Base-by-base conservation (phyloP, 2,797 vertebrate genomes). In the Lates japonicus region DNA sequence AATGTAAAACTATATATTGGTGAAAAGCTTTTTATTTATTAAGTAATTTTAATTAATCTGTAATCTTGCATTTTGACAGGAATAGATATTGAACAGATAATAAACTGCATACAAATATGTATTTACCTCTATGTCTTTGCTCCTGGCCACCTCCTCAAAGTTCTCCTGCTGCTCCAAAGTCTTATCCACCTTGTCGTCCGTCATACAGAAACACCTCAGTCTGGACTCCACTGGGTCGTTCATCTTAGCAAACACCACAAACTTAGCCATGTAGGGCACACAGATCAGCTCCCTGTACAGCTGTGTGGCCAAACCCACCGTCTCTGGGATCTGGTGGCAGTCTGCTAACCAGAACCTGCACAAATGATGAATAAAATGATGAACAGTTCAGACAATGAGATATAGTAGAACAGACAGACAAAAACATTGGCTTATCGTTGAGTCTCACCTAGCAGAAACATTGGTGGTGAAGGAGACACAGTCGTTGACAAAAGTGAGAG, bases 81-180 rank as follows among this genome's bases (percentile, higher is more conserved):
- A 58, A 10, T 3, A 60, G 7, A 66, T 54, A 16, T 0, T 13
- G 9, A 35, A 42, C 8, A 19, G 3, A 46, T 60, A 5, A 22
- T 22, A 5, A 72, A 29, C 44, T 7, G 19, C 2, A 37, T 1
- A n/a, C 5, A 9, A 11, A 10, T 19, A 19, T 19, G 6, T 55
- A 29, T 29, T 29, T 29, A 99, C 98, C 97, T 99, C 98, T 44
- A 99, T 99, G 89, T 99, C 98, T 96, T 99, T 99, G 96, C 98
- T 99, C 90, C 98, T 95, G 78, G 98, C 98, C 88, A 99, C 98
- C 90, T 99, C 98, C 93, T 99, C 98, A 80, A 99, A 99, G 92
- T 99, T 99, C 90, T 99, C 98, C 89, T 99, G 98, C 81, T 99
- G 98, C 90, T 99, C 98, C 93, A 99, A 92, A 19, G 98, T 99